These are phyloP conservation scores for Pseudomyrmex flavicornis DNA, from an alignment of 1,140 invertebrate species.

Conservation along the genomic window DNA sequence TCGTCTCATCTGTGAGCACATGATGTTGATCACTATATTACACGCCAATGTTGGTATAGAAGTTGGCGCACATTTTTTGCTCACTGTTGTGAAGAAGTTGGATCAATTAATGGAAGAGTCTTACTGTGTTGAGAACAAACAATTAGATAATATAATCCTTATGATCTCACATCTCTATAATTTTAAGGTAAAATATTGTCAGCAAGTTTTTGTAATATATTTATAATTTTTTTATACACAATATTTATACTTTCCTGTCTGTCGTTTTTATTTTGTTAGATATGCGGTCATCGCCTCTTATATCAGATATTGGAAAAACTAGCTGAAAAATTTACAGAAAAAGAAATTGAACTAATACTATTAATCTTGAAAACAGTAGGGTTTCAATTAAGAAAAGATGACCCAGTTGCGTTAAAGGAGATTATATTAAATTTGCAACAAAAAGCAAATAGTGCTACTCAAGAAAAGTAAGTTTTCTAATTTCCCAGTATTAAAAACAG, in stretches of 20 bases:
- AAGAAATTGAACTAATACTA: conserved; percentile 95
- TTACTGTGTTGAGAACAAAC: conserved; percentile 90
- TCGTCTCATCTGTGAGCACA: conserved; percentile 93
- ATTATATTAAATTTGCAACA: conserved; percentile 92
- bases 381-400: conserved; percentile 94
- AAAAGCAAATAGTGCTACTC: conserved; percentile 83
- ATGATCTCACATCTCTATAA: conserved; percentile 94
- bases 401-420: conserved; percentile 92
- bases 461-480: conserved; percentile 50
- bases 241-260: too few species aligned
- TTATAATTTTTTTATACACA: background rate
- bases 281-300: conserved; percentile 90
- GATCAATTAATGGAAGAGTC: conserved; percentile 86
- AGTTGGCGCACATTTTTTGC: conserved; percentile 93
- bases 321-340: conserved; percentile 89
- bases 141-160: conserved; percentile 93
- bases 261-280: conserved; percentile 81
- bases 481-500: conserved; percentile 22
- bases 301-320: conserved; percentile 92
- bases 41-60: conserved; percentile 96
- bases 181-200: conserved; percentile 90
- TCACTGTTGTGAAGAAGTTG: conserved; percentile 89
- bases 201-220: conserved; percentile 89
- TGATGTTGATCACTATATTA: conserved; percentile 92
- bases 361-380: conserved; percentile 92